phyloP scores from a whole-genome alignment of 2,113 vertebrate genomes.

The Rhombomys opimus region DNA sequence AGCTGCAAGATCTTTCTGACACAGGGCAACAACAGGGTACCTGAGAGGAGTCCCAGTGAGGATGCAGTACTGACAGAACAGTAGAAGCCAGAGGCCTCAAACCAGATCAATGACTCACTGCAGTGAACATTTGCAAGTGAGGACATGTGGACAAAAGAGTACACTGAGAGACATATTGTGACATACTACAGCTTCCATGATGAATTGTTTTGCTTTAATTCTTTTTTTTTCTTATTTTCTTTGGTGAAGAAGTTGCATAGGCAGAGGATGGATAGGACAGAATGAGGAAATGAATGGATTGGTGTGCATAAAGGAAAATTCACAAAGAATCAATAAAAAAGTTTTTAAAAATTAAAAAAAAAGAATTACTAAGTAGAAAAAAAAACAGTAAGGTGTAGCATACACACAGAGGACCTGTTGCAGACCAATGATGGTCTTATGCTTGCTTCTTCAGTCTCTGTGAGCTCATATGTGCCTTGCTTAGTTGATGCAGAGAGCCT shows the following conservation, averaged over 20 bases:
- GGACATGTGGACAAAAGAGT: background rate
- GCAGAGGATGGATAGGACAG: too few species aligned
- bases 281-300: background rate
- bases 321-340: background rate
- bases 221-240: background rate
- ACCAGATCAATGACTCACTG: background rate
- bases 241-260: background rate
- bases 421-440: background rate
- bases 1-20: background rate
- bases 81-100: background rate
- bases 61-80: background rate
- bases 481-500: background rate
- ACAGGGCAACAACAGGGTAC: background rate
- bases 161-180: background rate
- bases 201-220: background rate
- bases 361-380: background rate
- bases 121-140: background rate
- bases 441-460: background rate
- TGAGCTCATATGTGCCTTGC: background rate
- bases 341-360: too few species aligned
- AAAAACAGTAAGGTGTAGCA: background rate
- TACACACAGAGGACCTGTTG: background rate
- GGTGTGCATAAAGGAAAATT: background rate
- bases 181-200: background rate
- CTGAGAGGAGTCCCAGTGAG: background rate